Evolutionary conservation across 2,888 invertebrate genomes (phyloP), one percentile per base, ranked within the genome.

Genomic region (Perithous albicinctus): DNA sequence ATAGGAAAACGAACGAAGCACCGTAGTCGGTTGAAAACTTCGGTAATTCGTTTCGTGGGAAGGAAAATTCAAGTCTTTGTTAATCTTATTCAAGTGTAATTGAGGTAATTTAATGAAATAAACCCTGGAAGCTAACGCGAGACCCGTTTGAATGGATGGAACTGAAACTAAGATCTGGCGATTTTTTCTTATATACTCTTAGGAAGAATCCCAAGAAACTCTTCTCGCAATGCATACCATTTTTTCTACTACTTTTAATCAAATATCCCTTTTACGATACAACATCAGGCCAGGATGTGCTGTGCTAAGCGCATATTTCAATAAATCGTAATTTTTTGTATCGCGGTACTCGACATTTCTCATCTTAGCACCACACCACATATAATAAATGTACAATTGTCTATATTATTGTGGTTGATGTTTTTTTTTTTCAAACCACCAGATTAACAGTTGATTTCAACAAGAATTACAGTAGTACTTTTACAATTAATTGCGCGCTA

Each of bases 261-360:
- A 79, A 81, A 84, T 80, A 84, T 78, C 64, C 72, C 78, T 87
- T 84, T 86, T 85, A 82, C 89, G 86, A 87, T 86, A 90, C 87
- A 89, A 89, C 87, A 89, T 89, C 90, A 89, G 88, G 87, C 88
- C 90, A 89, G 90, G 88, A 87, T 89, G 88, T 90, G 88, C 89
- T 90, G 88, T 90, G 88, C 88, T 89, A 80, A 86, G 76, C 80
- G 77, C 78, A 76, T n/a, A n/a, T 82, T 82, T 83, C 59, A 73
- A 69, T 67, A 26, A 59, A 73, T 82, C 38, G 48, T 73, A 73
- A 59, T 84, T 77, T 77, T 15, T 26, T 72, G n/a, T 61, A 72
- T 72, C 66, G 76, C 73, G 20, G 46, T 79, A 41, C 48, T 74
- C 66, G 67, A 81, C 20, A 59, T 66, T 75, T 66, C 51, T 74